Evolutionary conservation across 2,113 vertebrate genomes (phyloP).

Genomic region (Galeopterus variegatus): DNA sequence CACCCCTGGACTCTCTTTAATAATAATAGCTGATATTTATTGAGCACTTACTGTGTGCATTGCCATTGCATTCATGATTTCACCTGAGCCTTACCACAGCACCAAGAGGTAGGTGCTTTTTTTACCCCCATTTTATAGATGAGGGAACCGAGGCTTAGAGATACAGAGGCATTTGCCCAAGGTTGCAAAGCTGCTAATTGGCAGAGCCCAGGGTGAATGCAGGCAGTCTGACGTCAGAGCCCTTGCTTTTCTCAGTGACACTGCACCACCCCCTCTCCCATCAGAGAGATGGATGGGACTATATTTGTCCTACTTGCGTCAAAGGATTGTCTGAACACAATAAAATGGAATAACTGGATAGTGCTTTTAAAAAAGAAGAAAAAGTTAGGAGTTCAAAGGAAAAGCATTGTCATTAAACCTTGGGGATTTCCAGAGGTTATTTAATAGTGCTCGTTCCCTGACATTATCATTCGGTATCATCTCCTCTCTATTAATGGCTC

Average conservation of each 20-base stretch:
- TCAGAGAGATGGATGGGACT: constrained; percentile 64
- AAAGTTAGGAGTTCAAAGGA: constrained; percentile 66
- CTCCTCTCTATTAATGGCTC: constrained; percentile 50
- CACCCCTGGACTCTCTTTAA: neutral
- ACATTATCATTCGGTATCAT: constrained; percentile 50
- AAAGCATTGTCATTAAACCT: constrained; percentile 64
- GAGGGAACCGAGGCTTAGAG: constrained; percentile 14
- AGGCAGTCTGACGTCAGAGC: constrained; percentile 51
- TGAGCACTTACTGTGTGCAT: neutral
- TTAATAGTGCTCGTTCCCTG: constrained; percentile 69
- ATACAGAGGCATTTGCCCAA: neutral
- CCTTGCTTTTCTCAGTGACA: neutral
- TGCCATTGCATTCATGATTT: neutral
- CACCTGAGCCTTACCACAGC: neutral
- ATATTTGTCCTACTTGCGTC: constrained; percentile 78
- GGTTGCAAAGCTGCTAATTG: constrained; percentile 46
- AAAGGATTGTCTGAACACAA: constrained; percentile 74
- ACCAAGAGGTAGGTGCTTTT: neutral
- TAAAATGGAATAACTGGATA: constrained; percentile 72
- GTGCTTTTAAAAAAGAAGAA: constrained; percentile 15
- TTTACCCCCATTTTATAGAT: neutral
- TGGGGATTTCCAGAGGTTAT: constrained; percentile 71
- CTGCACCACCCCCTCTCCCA: constrained; percentile 12
- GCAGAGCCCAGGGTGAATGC: neutral
- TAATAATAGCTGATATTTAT: neutral